Conservation (phyloP, 2,888 invertebrate species). For the Agriopis leucophaearia region DNA sequence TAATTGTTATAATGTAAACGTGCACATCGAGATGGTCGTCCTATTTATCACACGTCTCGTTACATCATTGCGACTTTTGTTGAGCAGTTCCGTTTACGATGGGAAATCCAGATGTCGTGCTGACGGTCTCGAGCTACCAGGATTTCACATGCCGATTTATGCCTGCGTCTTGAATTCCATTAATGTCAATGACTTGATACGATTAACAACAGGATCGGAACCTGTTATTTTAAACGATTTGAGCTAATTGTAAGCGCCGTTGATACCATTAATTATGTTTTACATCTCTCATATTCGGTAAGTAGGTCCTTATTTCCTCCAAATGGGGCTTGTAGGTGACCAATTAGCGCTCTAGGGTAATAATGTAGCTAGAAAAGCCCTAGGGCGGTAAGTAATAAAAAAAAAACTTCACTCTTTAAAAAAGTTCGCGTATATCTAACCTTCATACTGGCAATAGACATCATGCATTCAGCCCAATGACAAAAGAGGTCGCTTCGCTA, state of each 20-base stretch:
- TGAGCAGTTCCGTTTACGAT: constrained; percentile 64
- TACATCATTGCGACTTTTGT: constrained; percentile 62
- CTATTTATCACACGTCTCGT: constrained; percentile 45
- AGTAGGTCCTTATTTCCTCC: too few species aligned
- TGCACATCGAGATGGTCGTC: constrained; percentile 26
- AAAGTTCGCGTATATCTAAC: too few species aligned
- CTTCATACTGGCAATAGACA: too few species aligned
- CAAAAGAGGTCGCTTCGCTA: too few species aligned
- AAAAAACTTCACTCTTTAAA: too few species aligned
- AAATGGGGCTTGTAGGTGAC: too few species aligned
- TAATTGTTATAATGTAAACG: constrained; percentile 21
- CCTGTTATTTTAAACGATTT: constrained; percentile 24
- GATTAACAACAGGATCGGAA: constrained; percentile 31
- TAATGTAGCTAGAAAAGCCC: too few species aligned
- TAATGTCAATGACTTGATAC: constrained; percentile 54
- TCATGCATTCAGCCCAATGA: too few species aligned
- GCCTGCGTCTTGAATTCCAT: constrained; percentile 39
- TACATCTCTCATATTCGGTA: too few species aligned
- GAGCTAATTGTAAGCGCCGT: constrained; percentile 22
- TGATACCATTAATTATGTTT: constrained; percentile 21
- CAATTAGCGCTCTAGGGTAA: too few species aligned
- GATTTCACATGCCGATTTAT: constrained; percentile 52
- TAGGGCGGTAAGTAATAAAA: too few species aligned
- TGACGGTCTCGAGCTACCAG: constrained; percentile 47
- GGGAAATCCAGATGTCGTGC: constrained; percentile 65